Conservation (phyloP, 2,888 invertebrate species). For the Microctonus hyperodae region DNA sequence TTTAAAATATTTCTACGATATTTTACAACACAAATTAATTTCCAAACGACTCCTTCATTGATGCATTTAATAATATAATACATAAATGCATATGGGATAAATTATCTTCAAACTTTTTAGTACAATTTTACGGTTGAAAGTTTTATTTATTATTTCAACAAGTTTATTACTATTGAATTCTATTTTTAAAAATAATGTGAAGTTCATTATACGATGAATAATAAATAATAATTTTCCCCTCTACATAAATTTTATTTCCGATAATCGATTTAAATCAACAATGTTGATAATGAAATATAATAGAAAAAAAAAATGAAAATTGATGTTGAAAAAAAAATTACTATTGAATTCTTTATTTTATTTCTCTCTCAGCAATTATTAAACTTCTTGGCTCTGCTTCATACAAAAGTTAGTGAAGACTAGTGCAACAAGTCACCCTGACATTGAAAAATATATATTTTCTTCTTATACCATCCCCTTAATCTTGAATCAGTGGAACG, state of each 20-base stretch:
- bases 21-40: background rate
- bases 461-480: background rate
- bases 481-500: background rate
- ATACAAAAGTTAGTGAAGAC: conserved; percentile 30
- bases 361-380: conserved; percentile 17
- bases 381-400: conserved; percentile 34
- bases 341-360: background rate
- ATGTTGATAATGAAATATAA: background rate
- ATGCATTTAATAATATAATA: no score
- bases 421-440: conserved; percentile 39
- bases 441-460: conserved; percentile 20
- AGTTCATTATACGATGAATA: background rate
- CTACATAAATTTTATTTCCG: background rate
- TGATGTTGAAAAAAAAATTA: background rate
- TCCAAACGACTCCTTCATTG: no score
- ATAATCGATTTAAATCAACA: background rate
- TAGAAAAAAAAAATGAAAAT: background rate
- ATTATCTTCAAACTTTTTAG: no score
- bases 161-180: no score
- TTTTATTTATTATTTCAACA: no score
- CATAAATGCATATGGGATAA: no score
- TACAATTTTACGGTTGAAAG: no score
- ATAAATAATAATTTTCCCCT: background rate
- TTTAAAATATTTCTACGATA: background rate
- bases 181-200: no score